Evolutionary conservation across 2,113 vertebrate genomes (phyloP).

Genomic region (Pelusios castaneus): DNA sequence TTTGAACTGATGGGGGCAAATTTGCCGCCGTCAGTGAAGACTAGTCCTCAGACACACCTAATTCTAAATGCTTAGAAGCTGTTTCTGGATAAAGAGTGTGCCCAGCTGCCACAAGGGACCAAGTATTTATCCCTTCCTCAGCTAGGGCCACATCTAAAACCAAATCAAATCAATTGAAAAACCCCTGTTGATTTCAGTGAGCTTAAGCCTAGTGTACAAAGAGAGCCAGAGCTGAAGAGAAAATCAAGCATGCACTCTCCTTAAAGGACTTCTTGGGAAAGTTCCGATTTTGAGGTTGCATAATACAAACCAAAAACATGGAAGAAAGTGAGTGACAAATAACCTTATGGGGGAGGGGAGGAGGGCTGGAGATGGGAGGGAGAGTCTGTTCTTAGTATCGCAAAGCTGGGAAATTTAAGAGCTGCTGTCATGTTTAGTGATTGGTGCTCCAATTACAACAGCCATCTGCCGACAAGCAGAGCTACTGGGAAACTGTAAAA

Average conservation of each 20-base stretch:
- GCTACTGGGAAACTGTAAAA: not conserved
- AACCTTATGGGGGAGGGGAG: too few species aligned
- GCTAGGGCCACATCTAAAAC: not conserved
- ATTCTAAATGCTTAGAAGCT: not conserved
- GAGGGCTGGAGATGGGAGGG: too few species aligned
- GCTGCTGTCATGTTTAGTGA: not conserved
- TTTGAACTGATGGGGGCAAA: not conserved
- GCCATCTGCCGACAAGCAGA: not conserved
- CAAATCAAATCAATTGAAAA: not conserved
- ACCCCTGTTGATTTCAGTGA: not conserved
- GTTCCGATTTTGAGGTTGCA: not conserved
- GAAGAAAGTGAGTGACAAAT: not conserved
- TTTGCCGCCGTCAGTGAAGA: too few species aligned
- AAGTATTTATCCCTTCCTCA: not conserved
- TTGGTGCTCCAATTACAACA: not conserved
- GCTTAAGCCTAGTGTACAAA: not conserved
- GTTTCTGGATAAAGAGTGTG: fast-evolving
- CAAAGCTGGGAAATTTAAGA: not conserved
- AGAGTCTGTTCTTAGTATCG: too few species aligned
- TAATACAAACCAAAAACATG: not conserved
- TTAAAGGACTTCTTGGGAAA: not conserved
- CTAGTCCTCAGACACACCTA: not conserved
- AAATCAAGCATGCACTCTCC: not conserved
- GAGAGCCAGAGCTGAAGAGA: not conserved
- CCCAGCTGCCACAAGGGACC: not conserved